These are phyloP conservation scores for Molossus molossus DNA, from an alignment of 2,797 vertebrate species.

Conservation along the genomic window DNA sequence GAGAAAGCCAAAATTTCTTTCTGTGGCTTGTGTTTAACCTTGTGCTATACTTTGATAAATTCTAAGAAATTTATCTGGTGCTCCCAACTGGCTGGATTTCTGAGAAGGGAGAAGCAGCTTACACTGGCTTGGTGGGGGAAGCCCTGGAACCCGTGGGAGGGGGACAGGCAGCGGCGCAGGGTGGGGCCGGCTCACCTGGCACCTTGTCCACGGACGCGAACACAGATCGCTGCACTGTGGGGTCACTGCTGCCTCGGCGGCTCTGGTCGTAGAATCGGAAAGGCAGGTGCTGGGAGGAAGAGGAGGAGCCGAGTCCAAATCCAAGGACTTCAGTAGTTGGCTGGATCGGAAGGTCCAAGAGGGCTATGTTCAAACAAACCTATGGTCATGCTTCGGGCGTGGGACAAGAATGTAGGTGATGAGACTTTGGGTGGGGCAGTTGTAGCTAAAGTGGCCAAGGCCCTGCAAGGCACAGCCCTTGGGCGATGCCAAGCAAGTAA, in stretches of 20 bases:
- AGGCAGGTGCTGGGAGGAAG: constrained; percentile 93
- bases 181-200: constrained; percentile 93
- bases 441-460: background rate
- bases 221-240: constrained; percentile 93
- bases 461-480: background rate
- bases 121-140: background rate
- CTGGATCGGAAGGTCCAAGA: constrained; percentile 94
- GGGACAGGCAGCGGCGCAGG: rapidly evolving
- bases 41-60: background rate
- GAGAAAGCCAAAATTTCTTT: constrained; percentile 51
- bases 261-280: constrained; percentile 98
- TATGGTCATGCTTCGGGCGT: background rate
- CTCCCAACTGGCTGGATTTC: background rate
- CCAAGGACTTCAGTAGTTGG: constrained; percentile 94
- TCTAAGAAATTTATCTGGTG: constrained; percentile 31
- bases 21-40: constrained; percentile 14
- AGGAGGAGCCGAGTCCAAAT: constrained; percentile 92
- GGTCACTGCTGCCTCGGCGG: constrained; percentile 94
- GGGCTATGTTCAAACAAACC: constrained; percentile 91
- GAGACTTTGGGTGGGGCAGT: background rate
- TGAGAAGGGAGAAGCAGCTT: background rate
- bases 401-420: background rate
- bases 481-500: background rate
- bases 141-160: background rate
- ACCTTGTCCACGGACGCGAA: constrained; percentile 98